Evolutionary conservation across 2,797 vertebrate genomes (phyloP), one percentile per base, ranked within the genome.

Genomic region (Typhlichthys subterraneus): DNA sequence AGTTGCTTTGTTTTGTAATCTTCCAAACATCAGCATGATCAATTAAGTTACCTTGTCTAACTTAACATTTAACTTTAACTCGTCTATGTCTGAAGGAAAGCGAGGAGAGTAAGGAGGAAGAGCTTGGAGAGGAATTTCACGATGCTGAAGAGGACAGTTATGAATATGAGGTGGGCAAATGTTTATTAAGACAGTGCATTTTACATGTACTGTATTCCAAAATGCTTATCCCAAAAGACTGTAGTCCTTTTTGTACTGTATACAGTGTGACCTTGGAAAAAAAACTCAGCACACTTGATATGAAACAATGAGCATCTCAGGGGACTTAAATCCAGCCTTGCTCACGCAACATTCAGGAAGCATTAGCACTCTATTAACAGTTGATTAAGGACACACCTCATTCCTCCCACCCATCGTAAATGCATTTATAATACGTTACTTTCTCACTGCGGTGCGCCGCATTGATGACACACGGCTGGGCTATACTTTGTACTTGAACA

Each of bases 161-260:
- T 77, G 87, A 91, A 48, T 89, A 91, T 4, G 87, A 91, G 90
- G 93, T 93, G 79, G 83, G 83, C 69, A 70, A 62, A 62, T 29
- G 3, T 53, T 23, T 61, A 19, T 6, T 1, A 12, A 49, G 61
- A 59, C 83, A 59, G 76, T 61, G 75, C 74, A 76, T 72, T 63
- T 53, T 9, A 14, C 14, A 31, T 2, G 38, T 67, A 45, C 62
- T 12, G 68, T 63, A 62, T 53, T 53, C 31, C 19, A 12, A 65
- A 69, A 58, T 80, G 57, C 56, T 9, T 19, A 19, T 59, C 73
- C 70, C 19, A 64, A 60, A 53, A 50, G 69, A 65, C 62, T 61
- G 49, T 57, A 58, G 72, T 69, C 61, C 23, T 3, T 29, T 4
- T 29, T 29, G 23, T 29, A 29, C 23, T 29, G 3, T 29, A 29